These are phyloP conservation scores for Folsomia manolachei DNA, from an alignment of 2,888 invertebrate genomes.

Conservation along the genomic window DNA sequence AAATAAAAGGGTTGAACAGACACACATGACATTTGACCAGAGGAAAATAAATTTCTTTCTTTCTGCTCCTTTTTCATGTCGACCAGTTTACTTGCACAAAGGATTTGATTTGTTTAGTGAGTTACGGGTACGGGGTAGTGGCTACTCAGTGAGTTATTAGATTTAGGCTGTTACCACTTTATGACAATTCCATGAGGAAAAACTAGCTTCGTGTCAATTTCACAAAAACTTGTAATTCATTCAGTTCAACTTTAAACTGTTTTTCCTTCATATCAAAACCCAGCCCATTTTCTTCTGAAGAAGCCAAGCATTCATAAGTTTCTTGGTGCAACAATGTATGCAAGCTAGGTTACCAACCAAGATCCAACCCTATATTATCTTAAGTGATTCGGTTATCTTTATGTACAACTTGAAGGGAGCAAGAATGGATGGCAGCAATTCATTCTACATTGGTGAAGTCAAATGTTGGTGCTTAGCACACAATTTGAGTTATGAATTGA, in stretches of 20 bases:
- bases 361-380: background rate
- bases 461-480: background rate
- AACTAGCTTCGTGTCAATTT: conserved; percentile 20
- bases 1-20: background rate
- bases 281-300: conserved; percentile 12
- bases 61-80: conserved; percentile 19
- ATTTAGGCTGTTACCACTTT: conserved; percentile 16
- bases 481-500: conserved; percentile 16
- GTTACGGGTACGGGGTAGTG: background rate
- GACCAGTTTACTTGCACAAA: background rate
- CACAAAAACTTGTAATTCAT: conserved; percentile 21
- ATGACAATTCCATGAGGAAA: conserved; percentile 17
- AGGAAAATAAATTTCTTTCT: conserved; percentile 17
- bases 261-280: background rate
- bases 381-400: background rate
- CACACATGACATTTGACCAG: conserved; percentile 8
- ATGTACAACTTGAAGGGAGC: background rate
- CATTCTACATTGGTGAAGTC: too few species aligned
- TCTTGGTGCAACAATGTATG: background rate
- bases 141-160: conserved; percentile 14
- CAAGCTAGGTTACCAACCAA: background rate
- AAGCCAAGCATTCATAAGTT: background rate
- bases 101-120: background rate
- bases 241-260: background rate
- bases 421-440: background rate